Evolutionary conservation across 2,797 vertebrate genomes (phyloP).

Genomic region (Myripristis jacobus): DNA sequence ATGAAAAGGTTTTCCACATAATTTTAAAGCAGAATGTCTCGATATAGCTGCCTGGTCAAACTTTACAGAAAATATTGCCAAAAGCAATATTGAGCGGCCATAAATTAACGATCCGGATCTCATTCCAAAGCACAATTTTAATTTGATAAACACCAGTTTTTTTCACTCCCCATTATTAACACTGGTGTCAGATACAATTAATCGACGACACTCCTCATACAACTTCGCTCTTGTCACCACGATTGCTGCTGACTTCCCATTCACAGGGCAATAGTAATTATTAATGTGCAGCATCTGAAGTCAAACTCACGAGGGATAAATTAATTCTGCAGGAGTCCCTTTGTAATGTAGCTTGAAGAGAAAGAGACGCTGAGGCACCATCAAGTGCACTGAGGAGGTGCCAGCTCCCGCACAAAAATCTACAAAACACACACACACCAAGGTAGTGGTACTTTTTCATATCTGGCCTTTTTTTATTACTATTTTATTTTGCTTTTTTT

Average conservation of each 20-base stretch:
- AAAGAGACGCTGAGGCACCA: slow-evolving; percentile 47
- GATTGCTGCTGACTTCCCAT: slow-evolving; percentile 30
- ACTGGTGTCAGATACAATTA: slow-evolving; percentile 34
- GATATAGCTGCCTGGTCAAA: neutral
- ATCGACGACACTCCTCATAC: slow-evolving; percentile 41
- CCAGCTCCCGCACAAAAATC: neutral
- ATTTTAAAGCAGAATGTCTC: slow-evolving; percentile 8
- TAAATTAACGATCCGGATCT: slow-evolving; percentile 3
- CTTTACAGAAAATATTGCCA: slow-evolving; percentile 14
- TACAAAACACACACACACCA: slow-evolving; percentile 25
- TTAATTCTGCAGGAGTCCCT: slow-evolving; percentile 48
- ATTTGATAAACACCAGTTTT: slow-evolving; percentile 12
- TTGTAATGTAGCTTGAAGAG: neutral
- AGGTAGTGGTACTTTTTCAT: too few species aligned
- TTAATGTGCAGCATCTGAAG: slow-evolving; percentile 66
- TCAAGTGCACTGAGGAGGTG: slow-evolving; percentile 13
- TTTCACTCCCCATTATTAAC: slow-evolving; percentile 7
- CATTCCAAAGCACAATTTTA: neutral
- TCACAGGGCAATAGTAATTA: slow-evolving; percentile 42
- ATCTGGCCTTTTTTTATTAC: too few species aligned
- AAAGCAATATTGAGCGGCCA: slow-evolving; percentile 2
- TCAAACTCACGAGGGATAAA: slow-evolving; percentile 31
- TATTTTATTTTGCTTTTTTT: too few species aligned
- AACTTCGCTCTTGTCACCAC: slow-evolving; percentile 26
- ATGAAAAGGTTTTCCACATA: slow-evolving; percentile 1